Evolutionary conservation across 2,797 vertebrate species (phyloP).

Genomic region (Phoeniculus purpureus): DNA sequence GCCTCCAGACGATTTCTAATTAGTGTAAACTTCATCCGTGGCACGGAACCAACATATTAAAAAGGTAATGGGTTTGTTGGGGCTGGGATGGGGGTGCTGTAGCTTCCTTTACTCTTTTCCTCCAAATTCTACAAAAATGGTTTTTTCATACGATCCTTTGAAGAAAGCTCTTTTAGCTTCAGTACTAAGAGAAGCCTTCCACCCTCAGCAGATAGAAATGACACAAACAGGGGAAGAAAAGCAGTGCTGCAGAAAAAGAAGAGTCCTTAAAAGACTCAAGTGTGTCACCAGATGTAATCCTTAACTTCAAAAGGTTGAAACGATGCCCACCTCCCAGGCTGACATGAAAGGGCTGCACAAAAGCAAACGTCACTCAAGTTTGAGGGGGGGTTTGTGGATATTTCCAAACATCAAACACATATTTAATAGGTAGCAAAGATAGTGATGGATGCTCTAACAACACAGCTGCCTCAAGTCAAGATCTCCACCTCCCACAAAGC

Average conservation of each 20-base stretch:
- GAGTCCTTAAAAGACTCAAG: neutral
- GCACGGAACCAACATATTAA: conserved; percentile 33
- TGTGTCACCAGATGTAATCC: neutral
- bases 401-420: neutral
- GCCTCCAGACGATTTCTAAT: conserved; percentile 79
- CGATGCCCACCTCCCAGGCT: accelerated
- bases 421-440: neutral
- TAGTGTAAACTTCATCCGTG: conserved; percentile 71
- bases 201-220: neutral
- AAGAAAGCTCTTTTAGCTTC: neutral
- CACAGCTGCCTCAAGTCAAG: neutral
- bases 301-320: neutral
- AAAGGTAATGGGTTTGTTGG: conserved; percentile 1
- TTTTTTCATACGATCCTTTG: conserved; percentile 18
- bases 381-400: neutral
- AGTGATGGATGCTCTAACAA: neutral
- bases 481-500: accelerated
- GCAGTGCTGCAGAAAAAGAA: neutral
- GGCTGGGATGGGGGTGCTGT: neutral
- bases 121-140: conserved; percentile 6
- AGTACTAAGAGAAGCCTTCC: neutral
- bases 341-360: accelerated
- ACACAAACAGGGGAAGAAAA: neutral
- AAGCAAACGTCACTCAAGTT: neutral
- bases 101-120: neutral